Conservation (phyloP, 2,888 invertebrate species). For the Tiphia femorata region DNA sequence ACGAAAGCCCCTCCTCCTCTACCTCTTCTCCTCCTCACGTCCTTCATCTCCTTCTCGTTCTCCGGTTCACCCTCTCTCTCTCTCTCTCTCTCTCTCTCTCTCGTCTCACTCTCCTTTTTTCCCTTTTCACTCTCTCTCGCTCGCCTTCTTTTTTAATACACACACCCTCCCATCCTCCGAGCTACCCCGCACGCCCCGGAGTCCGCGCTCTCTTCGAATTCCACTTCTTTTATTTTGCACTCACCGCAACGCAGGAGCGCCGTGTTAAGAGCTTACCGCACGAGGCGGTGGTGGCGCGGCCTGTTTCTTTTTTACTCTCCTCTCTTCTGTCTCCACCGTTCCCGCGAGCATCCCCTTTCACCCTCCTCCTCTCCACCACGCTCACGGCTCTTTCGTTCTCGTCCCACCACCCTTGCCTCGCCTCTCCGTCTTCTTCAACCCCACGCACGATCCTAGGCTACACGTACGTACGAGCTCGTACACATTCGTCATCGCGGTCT, state of each 20-base stretch:
- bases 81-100: conserved; percentile 3
- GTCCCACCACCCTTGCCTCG: no score
- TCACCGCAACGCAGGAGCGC: conserved; percentile 32
- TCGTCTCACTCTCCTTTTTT: conserved; percentile 1
- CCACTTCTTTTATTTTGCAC: conserved; percentile 30
- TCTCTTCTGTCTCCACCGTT: conserved; percentile 13
- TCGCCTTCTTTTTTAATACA: conserved; percentile 19
- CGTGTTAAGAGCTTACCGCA: conserved; percentile 31
- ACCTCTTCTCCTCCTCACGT: conserved; percentile 22
- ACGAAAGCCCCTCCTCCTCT: conserved; percentile 34
- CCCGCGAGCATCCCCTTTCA: background rate
- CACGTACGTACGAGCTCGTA: conserved; percentile 9
- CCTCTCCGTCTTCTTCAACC: no score
- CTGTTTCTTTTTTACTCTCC: background rate
- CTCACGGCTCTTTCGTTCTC: no score
- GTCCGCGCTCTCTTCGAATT: background rate
- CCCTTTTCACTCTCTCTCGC: background rate
- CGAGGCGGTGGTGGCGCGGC: conserved; percentile 15
- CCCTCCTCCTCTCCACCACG: background rate
- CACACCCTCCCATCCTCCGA: background rate
- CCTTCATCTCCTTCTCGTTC: background rate
- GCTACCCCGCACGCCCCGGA: background rate
- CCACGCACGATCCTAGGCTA: background rate
- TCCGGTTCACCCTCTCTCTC: background rate
- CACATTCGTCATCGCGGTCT: conserved; percentile 11